A percentile compares a stretch with the other conserved stretches of the same genome.
Conservation (phyloP, 2,888 invertebrate species). For the Drosophila villosipedis region DNA sequence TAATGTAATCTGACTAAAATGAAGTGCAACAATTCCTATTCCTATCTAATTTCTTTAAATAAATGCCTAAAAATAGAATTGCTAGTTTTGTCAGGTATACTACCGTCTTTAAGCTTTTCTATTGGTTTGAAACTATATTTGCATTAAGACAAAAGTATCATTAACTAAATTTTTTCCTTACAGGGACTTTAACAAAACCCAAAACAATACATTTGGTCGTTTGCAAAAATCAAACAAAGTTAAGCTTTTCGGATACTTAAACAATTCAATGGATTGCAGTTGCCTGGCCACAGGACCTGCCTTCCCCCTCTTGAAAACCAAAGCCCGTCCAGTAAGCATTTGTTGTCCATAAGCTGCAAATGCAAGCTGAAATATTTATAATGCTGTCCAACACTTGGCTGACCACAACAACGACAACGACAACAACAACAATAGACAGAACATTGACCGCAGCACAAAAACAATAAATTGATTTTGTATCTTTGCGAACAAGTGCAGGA, state of each 20-base stretch:
- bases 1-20: background rate
- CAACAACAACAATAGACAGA: conserved; percentile 24
- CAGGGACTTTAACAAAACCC: conserved; percentile 35
- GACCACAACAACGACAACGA: conserved; percentile 60
- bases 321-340: conserved; percentile 36
- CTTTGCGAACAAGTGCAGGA: conserved; percentile 58
- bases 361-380: conserved; percentile 75
- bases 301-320: conserved; percentile 4
- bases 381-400: conserved; percentile 76
- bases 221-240: conserved; percentile 44
- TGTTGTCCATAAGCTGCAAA: conserved; percentile 66
- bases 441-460: conserved; percentile 53
- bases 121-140: background rate
- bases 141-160: background rate
- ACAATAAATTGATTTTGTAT: conserved; percentile 76
- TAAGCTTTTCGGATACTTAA: conserved; percentile 61
- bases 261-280: conserved; percentile 71
- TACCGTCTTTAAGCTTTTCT: background rate
- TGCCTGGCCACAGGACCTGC: conserved; percentile 17
- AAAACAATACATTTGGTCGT: conserved; percentile 33
- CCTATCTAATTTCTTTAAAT: background rate
- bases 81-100: background rate
- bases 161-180: conserved; percentile 46
- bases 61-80: background rate
- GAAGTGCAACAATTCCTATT: background rate